Evolutionary conservation across 2,888 invertebrate genomes (phyloP), one percentile per base, ranked within the genome.

Genomic region (Protonemura montana): DNA sequence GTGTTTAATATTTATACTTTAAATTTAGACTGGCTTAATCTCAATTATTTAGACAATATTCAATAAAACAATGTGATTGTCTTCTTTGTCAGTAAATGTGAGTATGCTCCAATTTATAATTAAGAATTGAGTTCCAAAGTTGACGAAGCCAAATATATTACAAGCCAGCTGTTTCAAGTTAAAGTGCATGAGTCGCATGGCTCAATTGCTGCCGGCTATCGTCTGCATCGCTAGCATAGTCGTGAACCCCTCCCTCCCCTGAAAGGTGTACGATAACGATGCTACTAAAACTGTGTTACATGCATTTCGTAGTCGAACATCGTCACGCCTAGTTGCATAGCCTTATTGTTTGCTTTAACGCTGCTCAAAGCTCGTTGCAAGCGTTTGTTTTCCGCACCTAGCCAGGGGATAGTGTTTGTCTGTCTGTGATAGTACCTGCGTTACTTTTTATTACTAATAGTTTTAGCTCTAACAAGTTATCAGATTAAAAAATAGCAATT

Each of bases 391-490:
- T 10, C 59, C 21, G 59, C 59, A 59, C 59, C 21, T 21, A 59
- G 59, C 13, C 59, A 10, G 59, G 59, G 59, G 59, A 21, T 59
- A 59, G 59, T 21, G 59, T 59, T 59, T 59, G 59, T 59, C 59
- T 59, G 59, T 59, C 59, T 59, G 59, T 59, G 59, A 59, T 59
- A 59, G 59, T 59, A 59, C 59, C 59, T 59, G 59, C 59, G 59
- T 59, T 21, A 59, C 35, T 3, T 35, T 35, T 59, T 59, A 21
- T 59, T 59, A 59, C 59, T 59, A 59, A 59, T 59, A 59, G 59
- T 59, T 59, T 35, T 59, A 59, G 59, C 59, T 2, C 59, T 59
- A 59, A 21, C 59, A 59, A 10, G 7, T 59, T 16, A 21, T 7
- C 6, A 16, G 21, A 21, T 59, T 13, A 21, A 2, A 13, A 59